Percentiles rank a stretch among this genome's conserved stretches.
Conservation (phyloP, 2,113 vertebrate genomes). For the Paracanthobrama guichenoti region DNA sequence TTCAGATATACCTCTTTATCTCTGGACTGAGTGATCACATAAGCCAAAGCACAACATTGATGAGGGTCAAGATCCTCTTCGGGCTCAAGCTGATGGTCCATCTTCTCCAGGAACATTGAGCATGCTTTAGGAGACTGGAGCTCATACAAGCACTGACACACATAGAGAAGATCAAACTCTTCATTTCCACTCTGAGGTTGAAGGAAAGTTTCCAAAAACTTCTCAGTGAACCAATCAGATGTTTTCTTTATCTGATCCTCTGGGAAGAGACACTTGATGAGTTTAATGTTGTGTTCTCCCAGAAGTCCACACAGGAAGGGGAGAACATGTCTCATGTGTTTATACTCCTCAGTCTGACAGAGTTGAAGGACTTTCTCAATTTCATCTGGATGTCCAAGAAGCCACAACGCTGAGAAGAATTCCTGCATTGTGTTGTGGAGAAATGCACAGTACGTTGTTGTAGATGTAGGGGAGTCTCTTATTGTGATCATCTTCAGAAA, state of each 20-base stretch:
- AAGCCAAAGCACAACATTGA: conserved; percentile 55
- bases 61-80: conserved; percentile 50
- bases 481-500: conserved; percentile 34
- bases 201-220: conserved; percentile 35
- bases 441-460: conserved; percentile 23
- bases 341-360: conserved; percentile 38
- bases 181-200: background rate
- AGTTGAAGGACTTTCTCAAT: conserved; percentile 44
- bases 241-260: conserved; percentile 41
- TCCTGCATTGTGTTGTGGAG: conserved; percentile 60
- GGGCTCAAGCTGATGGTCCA: conserved; percentile 34
- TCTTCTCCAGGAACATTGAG: conserved; percentile 41
- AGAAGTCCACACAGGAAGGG: conserved; percentile 55
- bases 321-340: conserved; percentile 54
- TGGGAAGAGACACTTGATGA: conserved; percentile 40
- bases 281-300: conserved; percentile 18
- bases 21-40: conserved; percentile 47
- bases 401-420: conserved; percentile 55
- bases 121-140: conserved; percentile 48
- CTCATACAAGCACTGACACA: conserved; percentile 58
- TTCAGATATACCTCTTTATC: conserved; percentile 42
- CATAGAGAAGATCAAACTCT: conserved; percentile 31
- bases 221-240: conserved; percentile 1
- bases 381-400: conserved; percentile 38
- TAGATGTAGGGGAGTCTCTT: background rate